Evolutionary conservation across 2,888 invertebrate species (phyloP), one percentile per base, ranked within the genome.

Genomic region (Acanthococcus lagerstroemiae): DNA sequence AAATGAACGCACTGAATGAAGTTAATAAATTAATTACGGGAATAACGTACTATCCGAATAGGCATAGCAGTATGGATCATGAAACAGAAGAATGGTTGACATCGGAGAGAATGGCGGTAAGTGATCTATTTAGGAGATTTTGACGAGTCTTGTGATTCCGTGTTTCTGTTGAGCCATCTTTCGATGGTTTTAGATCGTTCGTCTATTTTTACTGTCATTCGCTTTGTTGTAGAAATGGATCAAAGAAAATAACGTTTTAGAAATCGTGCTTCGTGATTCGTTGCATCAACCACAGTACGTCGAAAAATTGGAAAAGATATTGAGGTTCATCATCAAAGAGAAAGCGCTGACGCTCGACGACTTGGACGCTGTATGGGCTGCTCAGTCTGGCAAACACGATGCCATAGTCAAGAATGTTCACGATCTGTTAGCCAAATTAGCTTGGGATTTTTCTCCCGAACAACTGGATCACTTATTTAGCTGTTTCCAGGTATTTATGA

Each of bases 1-100:
- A 96, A 82, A 97, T 97, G 96, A 95, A 95, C 74, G 96, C 96
- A 22, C 80, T 97, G 70, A 95, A 96, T 77, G 96, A 97, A 82
- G 93, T 97, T 67, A 96, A 96, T 78, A 95, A 96, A 81, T 90
- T 96, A 57, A 89, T 93, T 70, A 88, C 90, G 67, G 88, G 89
- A 73, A 92, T 95, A 68, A 86, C 89, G 66, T 93, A 91, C 76
- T 93, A 91, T 78, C 88, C 91, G 5, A 91, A 85, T 76, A 79
- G 85, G 61, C 85, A 84, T 74, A 78, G 85, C 52, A 88, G 89
- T 72, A 85, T 85, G 69, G 89, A 94, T 74, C 65, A 65, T 17
- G 66, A 66, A 9, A 50, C 48, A 7, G 87, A 88, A 72, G 92
- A 92, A 74, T 95, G 93, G 88, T 81, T 96, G 19, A 95, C 95